Percentiles rank a stretch among this genome's conserved stretches.
These are phyloP conservation scores for Notodonta dromedarius DNA, from an alignment of 2,888 invertebrate species.

Conservation along the genomic window DNA sequence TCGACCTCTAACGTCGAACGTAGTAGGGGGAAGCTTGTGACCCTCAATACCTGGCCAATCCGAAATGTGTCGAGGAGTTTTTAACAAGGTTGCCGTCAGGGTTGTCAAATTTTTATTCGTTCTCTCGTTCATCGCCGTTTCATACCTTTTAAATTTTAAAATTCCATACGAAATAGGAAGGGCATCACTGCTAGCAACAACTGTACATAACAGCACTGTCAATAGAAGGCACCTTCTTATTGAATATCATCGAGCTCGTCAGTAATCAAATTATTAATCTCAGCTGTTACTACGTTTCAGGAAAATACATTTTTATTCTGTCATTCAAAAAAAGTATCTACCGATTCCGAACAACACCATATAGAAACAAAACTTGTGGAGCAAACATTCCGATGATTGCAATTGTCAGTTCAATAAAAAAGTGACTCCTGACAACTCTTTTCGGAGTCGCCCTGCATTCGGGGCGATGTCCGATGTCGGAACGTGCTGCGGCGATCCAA, in stretches of 20 bases:
- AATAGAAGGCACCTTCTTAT: no score
- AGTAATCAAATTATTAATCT: no score
- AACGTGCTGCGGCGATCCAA: slow-evolving; percentile 17
- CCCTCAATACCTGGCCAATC: slow-evolving; percentile 34
- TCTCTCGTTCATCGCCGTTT: neutral
- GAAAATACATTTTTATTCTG: no score
- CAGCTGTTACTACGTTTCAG: no score
- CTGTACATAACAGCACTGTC: no score
- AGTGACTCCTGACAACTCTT: neutral
- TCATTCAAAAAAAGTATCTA: no score
- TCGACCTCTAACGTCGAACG: neutral
- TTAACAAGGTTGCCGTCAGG: slow-evolving; percentile 29
- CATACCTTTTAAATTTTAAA: no score
- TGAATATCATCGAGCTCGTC: no score
- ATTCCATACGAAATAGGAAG: no score
- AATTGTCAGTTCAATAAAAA: neutral
- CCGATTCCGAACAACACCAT: no score
- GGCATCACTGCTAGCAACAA: no score
- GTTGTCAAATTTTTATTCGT: neutral
- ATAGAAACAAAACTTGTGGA: neutral
- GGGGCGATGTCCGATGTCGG: slow-evolving; percentile 19
- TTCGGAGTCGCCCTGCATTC: slow-evolving; percentile 24
- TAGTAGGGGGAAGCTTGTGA: slow-evolving; percentile 15
- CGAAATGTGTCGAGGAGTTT: slow-evolving; percentile 39
- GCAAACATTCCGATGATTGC: neutral